A percentile compares a stretch with the other conserved stretches of the same genome.
Conservation (phyloP, 2,797 vertebrate species). For the Enteromius fasciolatus region DNA sequence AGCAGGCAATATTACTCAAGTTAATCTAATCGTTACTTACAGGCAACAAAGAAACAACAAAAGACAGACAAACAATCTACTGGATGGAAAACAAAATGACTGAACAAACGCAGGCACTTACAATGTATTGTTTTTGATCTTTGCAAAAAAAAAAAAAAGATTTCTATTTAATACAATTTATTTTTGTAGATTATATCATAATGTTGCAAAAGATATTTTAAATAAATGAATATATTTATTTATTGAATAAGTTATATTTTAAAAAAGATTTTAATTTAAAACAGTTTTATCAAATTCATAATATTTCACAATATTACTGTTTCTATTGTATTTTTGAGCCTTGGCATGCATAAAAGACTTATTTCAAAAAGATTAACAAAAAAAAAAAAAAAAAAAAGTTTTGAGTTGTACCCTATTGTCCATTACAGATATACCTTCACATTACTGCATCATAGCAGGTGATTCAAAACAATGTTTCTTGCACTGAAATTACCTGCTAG, state of each 20-base stretch:
- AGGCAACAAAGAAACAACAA: not conserved
- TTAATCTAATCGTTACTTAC: conserved; percentile 11
- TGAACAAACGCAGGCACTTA: not conserved
- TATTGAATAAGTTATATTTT: not conserved
- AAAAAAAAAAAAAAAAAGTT: not conserved
- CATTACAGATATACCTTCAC: conserved; percentile 47
- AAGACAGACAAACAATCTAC: not conserved
- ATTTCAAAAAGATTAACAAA: not conserved
- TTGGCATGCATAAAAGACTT: not conserved
- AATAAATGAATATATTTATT: too few species aligned
- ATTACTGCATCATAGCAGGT: conserved; percentile 28
- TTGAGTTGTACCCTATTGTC: not conserved
- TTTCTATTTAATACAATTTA: not conserved
- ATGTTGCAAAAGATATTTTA: not conserved
- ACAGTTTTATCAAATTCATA: not conserved
- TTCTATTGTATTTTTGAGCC: not conserved
- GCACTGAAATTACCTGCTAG: conserved; percentile 18
- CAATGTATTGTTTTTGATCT: not conserved
- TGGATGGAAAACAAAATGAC: not conserved
- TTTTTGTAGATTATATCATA: not conserved
- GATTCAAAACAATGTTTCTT: conserved; percentile 37
- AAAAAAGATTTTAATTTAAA: not conserved
- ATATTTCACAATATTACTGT: not conserved
- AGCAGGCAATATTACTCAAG: conserved; percentile 14
- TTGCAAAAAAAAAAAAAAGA: not conserved